Percentiles rank a stretch among this genome's conserved stretches.
These are phyloP conservation scores for Eulemur macaco DNA, from an alignment of 2,113 vertebrate genomes.

Conservation along the genomic window DNA sequence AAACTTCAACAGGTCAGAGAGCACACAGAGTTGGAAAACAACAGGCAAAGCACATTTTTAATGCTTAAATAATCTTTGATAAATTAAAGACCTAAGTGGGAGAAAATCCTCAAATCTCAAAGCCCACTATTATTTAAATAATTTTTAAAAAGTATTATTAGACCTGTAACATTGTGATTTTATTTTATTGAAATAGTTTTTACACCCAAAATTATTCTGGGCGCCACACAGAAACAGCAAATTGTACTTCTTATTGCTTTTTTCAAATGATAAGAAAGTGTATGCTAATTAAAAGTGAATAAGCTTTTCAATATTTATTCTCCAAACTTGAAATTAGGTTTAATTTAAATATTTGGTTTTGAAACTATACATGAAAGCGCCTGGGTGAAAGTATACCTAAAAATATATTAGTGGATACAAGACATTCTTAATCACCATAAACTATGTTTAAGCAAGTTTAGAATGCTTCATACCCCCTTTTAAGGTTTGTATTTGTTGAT, in stretches of 20 bases:
- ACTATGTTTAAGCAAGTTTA: constrained; percentile 63
- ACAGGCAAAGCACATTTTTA: constrained; percentile 65
- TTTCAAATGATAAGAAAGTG: constrained; percentile 53
- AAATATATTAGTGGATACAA: constrained; percentile 68
- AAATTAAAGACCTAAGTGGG: constrained; percentile 45
- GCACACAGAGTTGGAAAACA: constrained; percentile 47
- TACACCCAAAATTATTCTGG: neutral
- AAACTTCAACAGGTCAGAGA: constrained; percentile 73
- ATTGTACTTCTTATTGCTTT: neutral
- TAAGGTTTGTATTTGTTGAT: constrained; percentile 89
- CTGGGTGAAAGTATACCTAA: constrained; percentile 59
- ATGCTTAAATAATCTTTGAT: constrained; percentile 64
- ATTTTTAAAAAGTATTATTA: constrained; percentile 34
- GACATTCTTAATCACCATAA: constrained; percentile 73
- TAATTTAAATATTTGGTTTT: constrained; percentile 44
- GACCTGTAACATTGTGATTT: neutral
- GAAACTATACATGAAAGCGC: constrained; percentile 48
- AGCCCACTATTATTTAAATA: constrained; percentile 35
- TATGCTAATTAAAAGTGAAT: constrained; percentile 37
- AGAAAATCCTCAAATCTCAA: constrained; percentile 50
- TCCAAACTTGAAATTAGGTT: constrained; percentile 33
- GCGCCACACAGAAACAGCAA: neutral
- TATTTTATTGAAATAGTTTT: constrained; percentile 44
- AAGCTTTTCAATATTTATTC: constrained; percentile 20
- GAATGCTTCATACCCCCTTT: constrained; percentile 67